Conservation (phyloP, 2,888 invertebrate genomes). For the Aquatica leii region DNA sequence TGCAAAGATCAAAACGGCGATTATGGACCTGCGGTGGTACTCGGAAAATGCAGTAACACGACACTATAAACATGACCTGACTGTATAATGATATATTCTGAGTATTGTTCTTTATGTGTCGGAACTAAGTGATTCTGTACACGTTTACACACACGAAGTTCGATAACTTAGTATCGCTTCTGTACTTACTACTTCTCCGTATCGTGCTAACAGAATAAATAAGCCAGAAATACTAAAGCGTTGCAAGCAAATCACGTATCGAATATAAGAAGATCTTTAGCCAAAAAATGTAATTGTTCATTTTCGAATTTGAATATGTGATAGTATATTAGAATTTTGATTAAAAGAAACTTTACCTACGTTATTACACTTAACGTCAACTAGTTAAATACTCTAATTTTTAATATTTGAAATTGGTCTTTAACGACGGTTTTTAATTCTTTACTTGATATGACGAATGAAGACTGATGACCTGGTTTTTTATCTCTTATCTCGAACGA, state of each 20-base stretch:
- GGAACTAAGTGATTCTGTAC: slow-evolving; percentile 55
- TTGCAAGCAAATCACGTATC: background rate
- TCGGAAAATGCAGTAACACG: slow-evolving; percentile 43
- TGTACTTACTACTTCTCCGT: slow-evolving; percentile 29
- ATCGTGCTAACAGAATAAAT: slow-evolving; percentile 25
- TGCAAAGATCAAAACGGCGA: slow-evolving; percentile 19
- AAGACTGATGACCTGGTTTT: too few species aligned
- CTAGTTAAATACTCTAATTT: too few species aligned
- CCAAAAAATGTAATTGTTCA: background rate
- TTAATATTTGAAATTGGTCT: too few species aligned
- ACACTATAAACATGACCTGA: slow-evolving; percentile 51
- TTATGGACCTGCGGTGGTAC: slow-evolving; percentile 30
- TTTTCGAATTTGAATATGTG: background rate
- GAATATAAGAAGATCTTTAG: background rate
- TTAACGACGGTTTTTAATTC: too few species aligned
- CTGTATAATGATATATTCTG: slow-evolving; percentile 55
- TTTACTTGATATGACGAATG: too few species aligned
- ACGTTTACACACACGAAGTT: slow-evolving; percentile 51
- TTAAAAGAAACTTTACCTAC: too few species aligned
- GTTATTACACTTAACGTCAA: too few species aligned
- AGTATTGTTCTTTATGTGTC: slow-evolving; percentile 57
- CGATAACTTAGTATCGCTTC: slow-evolving; percentile 35
- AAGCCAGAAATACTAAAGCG: slow-evolving; percentile 22
- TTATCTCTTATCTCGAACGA: too few species aligned
- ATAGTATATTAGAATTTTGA: too few species aligned